Conservation (phyloP, 2,888 invertebrate genomes). For the Anodontia alba region DNA sequence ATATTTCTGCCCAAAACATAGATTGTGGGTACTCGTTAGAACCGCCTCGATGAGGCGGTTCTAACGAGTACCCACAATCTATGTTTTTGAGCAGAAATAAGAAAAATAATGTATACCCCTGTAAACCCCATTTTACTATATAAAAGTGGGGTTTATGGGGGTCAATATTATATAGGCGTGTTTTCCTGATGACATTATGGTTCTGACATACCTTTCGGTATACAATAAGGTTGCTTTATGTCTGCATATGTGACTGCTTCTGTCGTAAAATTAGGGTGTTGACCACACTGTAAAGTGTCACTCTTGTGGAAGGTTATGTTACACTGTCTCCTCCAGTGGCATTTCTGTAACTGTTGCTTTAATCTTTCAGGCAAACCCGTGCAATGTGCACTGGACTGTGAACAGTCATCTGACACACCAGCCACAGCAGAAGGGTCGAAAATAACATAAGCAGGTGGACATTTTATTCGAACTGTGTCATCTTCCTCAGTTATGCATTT, state of each 20-base stretch:
- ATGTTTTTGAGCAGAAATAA: no score
- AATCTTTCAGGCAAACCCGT: slow-evolving; percentile 25
- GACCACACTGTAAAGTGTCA: slow-evolving; percentile 23
- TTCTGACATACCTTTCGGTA: slow-evolving; percentile 58
- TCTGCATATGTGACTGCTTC: slow-evolving; percentile 11
- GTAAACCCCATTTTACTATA: no score
- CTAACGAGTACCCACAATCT: no score
- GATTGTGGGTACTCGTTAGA: no score
- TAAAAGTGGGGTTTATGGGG: no score
- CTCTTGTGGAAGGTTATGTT: slow-evolving; percentile 19
- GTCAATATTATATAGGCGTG: no score
- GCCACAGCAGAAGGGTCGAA: slow-evolving; percentile 33
- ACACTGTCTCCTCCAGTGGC: slow-evolving; percentile 43
- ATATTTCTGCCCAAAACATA: no score
- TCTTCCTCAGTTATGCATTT: slow-evolving; percentile 23
- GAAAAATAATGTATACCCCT: no score
- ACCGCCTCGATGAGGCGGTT: no score
- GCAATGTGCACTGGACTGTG: slow-evolving; percentile 21
- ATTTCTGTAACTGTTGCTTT: slow-evolving; percentile 27
- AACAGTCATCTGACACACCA: slow-evolving; percentile 23
- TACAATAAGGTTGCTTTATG: slow-evolving; percentile 43
- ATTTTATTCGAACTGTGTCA: slow-evolving; percentile 40
- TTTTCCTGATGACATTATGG: no score
- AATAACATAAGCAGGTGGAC: slow-evolving; percentile 39
- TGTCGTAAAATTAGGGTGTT: not conserved